These are phyloP conservation scores for Dioctria rufipes DNA, from an alignment of 2,888 invertebrate genomes.

Conservation along the genomic window DNA sequence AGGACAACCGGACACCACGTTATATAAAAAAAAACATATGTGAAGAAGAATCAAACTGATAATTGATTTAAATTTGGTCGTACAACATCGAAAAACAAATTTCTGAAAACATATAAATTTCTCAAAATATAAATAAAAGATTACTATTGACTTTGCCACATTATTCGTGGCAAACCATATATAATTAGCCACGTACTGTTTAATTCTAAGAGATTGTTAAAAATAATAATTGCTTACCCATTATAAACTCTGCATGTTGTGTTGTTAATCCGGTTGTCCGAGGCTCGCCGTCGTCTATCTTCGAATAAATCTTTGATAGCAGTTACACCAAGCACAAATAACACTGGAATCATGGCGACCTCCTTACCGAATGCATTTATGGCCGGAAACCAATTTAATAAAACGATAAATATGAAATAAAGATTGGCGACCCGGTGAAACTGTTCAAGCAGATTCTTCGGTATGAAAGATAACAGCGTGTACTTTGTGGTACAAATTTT, in stretches of 20 bases:
- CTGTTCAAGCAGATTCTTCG: constrained; percentile 96
- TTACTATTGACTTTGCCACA: neutral
- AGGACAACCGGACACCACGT: no score
- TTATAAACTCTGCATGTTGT: constrained; percentile 92
- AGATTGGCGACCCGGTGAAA: constrained; percentile 98
- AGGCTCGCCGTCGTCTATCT: constrained; percentile 89
- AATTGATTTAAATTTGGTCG: no score
- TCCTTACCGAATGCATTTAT: constrained; percentile 97
- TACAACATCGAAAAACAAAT: no score
- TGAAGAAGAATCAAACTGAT: no score
- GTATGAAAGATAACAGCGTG: constrained; percentile 92
- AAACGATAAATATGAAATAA: constrained; percentile 96
- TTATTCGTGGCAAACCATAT: neutral
- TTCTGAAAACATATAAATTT: neutral
- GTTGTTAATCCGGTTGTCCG: constrained; percentile 95
- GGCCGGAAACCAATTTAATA: constrained; percentile 95
- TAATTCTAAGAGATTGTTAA: no score
- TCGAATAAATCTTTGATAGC: constrained; percentile 96
- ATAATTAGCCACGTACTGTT: neutral
- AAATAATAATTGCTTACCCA: constrained; percentile 77
- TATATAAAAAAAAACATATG: no score
- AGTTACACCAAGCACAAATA: constrained; percentile 95
- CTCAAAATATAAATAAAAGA: neutral
- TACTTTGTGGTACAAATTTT: constrained; percentile 96
- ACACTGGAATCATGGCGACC: constrained; percentile 93